Evolutionary conservation across 2,888 invertebrate genomes (phyloP).

Genomic region (Aphrophora alni): DNA sequence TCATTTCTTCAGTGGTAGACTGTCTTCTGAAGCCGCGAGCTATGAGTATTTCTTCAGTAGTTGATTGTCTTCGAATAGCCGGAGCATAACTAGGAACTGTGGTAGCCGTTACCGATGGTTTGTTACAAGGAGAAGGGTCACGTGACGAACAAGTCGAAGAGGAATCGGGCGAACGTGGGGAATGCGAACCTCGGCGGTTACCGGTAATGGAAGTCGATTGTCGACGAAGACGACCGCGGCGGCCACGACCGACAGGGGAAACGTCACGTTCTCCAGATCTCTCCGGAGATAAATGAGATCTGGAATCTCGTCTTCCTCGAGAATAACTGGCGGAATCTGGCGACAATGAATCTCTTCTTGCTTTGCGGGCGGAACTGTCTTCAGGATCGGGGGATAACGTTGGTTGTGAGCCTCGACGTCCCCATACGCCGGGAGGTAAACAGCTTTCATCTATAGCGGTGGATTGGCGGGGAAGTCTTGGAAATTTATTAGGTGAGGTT

Average conservation of each 20-base stretch:
- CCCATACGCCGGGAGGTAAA: slow-evolving; percentile 70
- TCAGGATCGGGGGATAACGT: slow-evolving; percentile 78
- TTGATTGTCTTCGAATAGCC: slow-evolving; percentile 84
- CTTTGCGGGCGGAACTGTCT: slow-evolving; percentile 61
- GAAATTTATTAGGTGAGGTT: slow-evolving; percentile 58
- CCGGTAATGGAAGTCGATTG: slow-evolving; percentile 80
- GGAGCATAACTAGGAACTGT: slow-evolving; percentile 63
- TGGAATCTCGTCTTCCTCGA: slow-evolving; percentile 73
- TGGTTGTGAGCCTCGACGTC: slow-evolving; percentile 81
- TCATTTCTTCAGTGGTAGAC: slow-evolving; percentile 93
- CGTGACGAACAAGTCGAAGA: slow-evolving; percentile 78
- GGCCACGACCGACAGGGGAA: slow-evolving; percentile 75
- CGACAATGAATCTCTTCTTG: slow-evolving; percentile 85
- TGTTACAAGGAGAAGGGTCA: slow-evolving; percentile 82
- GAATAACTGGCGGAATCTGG: slow-evolving; percentile 78
- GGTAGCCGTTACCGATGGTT: slow-evolving; percentile 57
- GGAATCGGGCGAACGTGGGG: slow-evolving; percentile 61
- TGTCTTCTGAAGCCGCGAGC: slow-evolving; percentile 89
- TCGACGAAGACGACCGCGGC: slow-evolving; percentile 73
- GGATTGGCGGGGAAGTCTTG: slow-evolving; percentile 82
- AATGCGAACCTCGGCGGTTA: slow-evolving; percentile 53
- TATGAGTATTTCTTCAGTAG: slow-evolving; percentile 90
- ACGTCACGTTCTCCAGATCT: slow-evolving; percentile 69
- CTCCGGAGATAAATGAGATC: slow-evolving; percentile 60
- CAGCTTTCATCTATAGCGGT: slow-evolving; percentile 88